These are phyloP conservation scores for Muraenolepis orangiensis DNA, from an alignment of 2,797 vertebrate genomes.

Conservation along the genomic window DNA sequence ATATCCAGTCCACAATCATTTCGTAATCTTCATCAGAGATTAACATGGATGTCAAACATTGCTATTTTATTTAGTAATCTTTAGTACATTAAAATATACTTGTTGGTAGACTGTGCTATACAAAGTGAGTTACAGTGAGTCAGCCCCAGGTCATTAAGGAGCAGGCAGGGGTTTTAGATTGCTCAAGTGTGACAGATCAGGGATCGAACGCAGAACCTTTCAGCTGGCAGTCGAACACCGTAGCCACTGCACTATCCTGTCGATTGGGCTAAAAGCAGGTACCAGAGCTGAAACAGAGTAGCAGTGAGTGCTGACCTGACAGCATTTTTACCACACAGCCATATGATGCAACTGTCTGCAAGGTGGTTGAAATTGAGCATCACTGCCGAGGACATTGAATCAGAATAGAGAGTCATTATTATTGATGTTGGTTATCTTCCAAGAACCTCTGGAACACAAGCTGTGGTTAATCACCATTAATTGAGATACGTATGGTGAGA, in stretches of 20 bases:
- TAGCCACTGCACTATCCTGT: neutral
- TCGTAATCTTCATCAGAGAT: neutral
- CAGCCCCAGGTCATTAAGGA: neutral
- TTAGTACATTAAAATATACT: too few species aligned
- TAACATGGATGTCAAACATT: neutral
- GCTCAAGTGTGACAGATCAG: neutral
- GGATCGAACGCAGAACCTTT: neutral
- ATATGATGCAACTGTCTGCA: constrained; percentile 67
- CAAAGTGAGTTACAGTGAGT: neutral
- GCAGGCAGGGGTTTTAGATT: neutral
- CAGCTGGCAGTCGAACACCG: neutral
- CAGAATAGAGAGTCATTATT: constrained; percentile 30
- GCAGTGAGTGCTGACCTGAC: constrained; percentile 31
- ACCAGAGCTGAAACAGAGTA: neutral
- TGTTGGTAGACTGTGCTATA: neutral
- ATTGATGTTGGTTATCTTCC: neutral
- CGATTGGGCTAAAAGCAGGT: neutral
- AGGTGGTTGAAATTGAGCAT: constrained; percentile 45
- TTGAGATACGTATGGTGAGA: neutral
- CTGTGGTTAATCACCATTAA: neutral
- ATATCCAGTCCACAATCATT: neutral
- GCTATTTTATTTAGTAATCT: neutral
- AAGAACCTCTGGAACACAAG: constrained; percentile 30
- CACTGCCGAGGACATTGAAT: constrained; percentile 42
- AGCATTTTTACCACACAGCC: constrained; percentile 35